Evolutionary conservation across 30 jellyfish, hydroid and myxozoan species (phyloP).

Genomic region (Chrysaora quinquecirrha): DNA sequence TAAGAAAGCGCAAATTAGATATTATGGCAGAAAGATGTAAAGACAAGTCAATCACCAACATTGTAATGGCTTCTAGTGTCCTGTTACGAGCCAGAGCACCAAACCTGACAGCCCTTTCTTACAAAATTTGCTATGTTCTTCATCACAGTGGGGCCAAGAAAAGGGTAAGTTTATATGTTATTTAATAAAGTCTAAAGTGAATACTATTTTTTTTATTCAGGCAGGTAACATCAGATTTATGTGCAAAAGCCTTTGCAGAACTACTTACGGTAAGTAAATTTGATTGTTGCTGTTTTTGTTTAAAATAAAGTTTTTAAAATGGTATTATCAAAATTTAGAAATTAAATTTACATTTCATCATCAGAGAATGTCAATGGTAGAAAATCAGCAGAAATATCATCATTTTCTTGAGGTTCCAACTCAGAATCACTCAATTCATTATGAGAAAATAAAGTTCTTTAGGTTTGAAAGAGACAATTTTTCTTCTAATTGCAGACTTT

Average conservation of each 20-base stretch:
- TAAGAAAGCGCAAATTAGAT: background rate
- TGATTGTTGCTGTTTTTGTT: too few species aligned
- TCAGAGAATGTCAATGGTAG: background rate
- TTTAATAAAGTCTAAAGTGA: background rate
- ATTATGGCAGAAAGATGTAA: background rate
- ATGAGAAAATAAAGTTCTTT: background rate
- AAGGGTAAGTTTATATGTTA: background rate
- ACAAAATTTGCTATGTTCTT: background rate
- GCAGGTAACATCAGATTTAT: too few species aligned
- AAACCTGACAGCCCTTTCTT: too few species aligned
- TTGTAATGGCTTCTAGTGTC: background rate
- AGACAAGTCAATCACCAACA: background rate
- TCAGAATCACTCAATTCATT: background rate
- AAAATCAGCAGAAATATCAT: background rate
- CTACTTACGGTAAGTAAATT: too few species aligned
- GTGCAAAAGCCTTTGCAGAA: too few species aligned
- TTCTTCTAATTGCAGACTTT: background rate
- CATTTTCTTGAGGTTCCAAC: background rate
- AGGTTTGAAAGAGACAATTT: background rate
- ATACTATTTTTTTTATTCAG: too few species aligned
- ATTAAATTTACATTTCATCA: too few species aligned
- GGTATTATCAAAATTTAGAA: background rate
- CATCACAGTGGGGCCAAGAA: too few species aligned
- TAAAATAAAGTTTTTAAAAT: too few species aligned
- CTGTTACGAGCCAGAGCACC: too few species aligned